A percentile compares a stretch with the other conserved stretches of the same genome.
phyloP scores from a whole-genome alignment of 2,888 invertebrate species.

The Nymphalis c-album region DNA sequence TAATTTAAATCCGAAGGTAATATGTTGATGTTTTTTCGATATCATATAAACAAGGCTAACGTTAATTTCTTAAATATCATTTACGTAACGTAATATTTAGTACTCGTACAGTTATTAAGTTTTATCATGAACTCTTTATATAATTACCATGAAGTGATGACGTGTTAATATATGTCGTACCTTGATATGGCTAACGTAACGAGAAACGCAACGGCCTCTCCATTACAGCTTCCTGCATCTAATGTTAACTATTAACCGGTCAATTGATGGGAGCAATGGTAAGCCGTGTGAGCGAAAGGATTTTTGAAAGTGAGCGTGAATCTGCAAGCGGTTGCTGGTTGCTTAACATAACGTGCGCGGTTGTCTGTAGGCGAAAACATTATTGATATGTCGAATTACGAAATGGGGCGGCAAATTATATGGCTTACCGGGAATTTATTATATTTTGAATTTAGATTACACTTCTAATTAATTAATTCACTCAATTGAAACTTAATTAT shows the following conservation, averaged over 20 bases:
- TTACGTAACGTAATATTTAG: constrained; percentile 1
- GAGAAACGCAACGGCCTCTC: constrained; percentile 17
- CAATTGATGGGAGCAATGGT: constrained; percentile 25
- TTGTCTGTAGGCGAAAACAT: constrained; percentile 39
- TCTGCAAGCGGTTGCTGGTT: constrained; percentile 36
- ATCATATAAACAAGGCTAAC: constrained; percentile 1
- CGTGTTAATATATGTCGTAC: neutral
- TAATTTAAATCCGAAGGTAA: neutral
- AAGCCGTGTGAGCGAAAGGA: constrained; percentile 42
- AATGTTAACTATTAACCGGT: constrained; percentile 28
- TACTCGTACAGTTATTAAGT: neutral
- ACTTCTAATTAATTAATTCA: neutral
- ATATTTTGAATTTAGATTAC: neutral
- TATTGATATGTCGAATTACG: constrained; percentile 36
- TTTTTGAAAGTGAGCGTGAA: constrained; percentile 46
- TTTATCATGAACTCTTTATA: constrained; percentile 3
- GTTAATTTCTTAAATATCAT: neutral
- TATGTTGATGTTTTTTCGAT: too few relatives aligned
- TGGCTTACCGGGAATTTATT: neutral
- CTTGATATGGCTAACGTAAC: constrained; percentile 10
- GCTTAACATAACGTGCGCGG: constrained; percentile 43
- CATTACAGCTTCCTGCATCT: constrained; percentile 23
- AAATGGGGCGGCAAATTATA: constrained; percentile 15
- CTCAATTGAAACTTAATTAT: too few relatives aligned
- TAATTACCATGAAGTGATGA: constrained; percentile 2